Conservation (phyloP, 2,113 vertebrate genomes). For the Cnemophilus loriae region DNA sequence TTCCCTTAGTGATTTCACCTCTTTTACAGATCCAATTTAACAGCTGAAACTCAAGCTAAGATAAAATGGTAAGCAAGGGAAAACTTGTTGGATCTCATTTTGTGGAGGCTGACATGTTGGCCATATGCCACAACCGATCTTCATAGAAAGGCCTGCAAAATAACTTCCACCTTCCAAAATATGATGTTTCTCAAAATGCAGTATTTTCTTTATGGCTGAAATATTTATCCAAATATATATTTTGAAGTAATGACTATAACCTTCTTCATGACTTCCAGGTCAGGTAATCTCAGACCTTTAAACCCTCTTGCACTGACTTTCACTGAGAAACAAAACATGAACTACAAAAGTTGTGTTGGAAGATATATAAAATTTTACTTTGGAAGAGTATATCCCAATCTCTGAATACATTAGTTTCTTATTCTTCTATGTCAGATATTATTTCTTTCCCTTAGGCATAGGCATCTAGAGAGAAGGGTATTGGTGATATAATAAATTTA, state of each 20-base stretch:
- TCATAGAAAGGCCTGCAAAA: neutral
- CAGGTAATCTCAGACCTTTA: neutral
- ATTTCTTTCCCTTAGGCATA: neutral
- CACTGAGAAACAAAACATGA: neutral
- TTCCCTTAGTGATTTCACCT: neutral
- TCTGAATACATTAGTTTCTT: neutral
- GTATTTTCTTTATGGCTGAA: neutral
- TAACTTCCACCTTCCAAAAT: neutral
- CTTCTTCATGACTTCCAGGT: neutral
- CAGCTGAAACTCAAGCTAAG: neutral
- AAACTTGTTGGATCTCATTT: neutral
- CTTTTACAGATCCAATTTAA: neutral
- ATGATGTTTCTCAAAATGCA: neutral
- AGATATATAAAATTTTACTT: neutral
- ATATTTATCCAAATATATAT: neutral
- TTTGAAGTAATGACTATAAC: neutral
- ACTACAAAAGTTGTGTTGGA: neutral
- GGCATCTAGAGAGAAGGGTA: neutral
- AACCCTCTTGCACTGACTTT: neutral
- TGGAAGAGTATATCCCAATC: neutral
- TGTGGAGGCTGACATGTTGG: constrained; percentile 7
- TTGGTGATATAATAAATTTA: neutral
- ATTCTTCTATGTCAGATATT: neutral
- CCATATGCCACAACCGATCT: neutral
- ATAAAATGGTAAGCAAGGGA: neutral